A percentile compares a stretch with the other conserved stretches of the same genome.
Evolutionary conservation across 2,113 vertebrate species (phyloP).

Genomic region (Marmota monax): DNA sequence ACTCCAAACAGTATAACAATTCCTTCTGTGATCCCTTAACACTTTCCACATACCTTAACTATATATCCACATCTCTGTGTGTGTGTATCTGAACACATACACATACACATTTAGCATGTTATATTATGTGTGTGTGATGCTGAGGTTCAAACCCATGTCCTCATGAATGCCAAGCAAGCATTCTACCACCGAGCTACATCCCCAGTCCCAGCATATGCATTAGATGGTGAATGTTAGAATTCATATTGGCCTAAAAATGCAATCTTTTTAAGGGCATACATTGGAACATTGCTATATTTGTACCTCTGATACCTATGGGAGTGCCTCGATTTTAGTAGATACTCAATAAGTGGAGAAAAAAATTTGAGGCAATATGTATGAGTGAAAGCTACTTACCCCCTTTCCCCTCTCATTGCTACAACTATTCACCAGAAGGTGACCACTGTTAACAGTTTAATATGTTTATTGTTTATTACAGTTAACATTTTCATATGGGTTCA

Average conservation of each 20-base stretch:
- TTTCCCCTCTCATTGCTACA: not conserved
- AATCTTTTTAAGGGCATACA: not conserved
- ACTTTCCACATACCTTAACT: not conserved
- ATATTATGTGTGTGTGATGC: not conserved
- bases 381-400: not conserved
- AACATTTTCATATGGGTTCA: not conserved
- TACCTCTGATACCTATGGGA: not conserved
- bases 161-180: not conserved
- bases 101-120: not conserved
- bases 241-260: not conserved
- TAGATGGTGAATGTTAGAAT: not conserved
- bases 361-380: not conserved
- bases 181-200: not conserved
- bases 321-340: slow-evolving; percentile 26
- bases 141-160: not conserved
- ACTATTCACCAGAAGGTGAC: not conserved
- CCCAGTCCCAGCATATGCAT: not conserved
- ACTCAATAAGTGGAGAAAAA: not conserved
- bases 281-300: slow-evolving; percentile 13
- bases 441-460: not conserved
- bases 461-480: slow-evolving; percentile 32
- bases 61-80: not conserved
- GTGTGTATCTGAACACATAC: not conserved
- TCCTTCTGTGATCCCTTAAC: not conserved
- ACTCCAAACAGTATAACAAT: not conserved